Base-by-base conservation (phyloP, 2,797 vertebrate genomes). In the Buphagus erythrorhynchus region DNA sequence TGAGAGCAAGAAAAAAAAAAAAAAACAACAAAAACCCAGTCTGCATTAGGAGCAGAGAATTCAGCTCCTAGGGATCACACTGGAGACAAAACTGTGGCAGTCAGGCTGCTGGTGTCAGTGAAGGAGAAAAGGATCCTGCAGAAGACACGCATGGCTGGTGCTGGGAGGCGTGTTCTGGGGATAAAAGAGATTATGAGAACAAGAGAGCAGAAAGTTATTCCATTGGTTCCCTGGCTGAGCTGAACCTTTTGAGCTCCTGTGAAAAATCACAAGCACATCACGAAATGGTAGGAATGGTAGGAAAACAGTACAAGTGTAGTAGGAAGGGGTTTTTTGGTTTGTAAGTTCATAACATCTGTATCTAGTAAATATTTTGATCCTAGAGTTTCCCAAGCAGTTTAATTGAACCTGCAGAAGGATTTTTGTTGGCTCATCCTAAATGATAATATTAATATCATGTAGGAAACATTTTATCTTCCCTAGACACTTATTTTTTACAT, bases 261-360 rank as follows among this genome's bases (percentile, higher is more conserved):
- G 90, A 91, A 95, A 96, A 93, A 75, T 92, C 86, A 75, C 85
- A 90, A 92, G 81, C 84, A 77, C 54, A 52, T 92, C 68, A 73
- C 61, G 6, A 92, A 93, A 95, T 72, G 82, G 76, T 79, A 72
- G 74, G 76, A 88, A 86, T 68, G 68, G 58, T 65, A 84, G 83
- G 74, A 54, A 75, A 92, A 38, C 59, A 62, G 59, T 76, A 67
- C 59, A 93, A 88, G 20, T 42, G 43, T 86, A 74, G 35, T 86
- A 92, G 52, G 88, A 77, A 92, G 80, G 13, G 6, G 18, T 9
- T 52, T 52, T 65, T 42, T 4, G 0, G 0, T 49, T 73, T 74
- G 31, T 58, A 59, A 62, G 13, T 72, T 75, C 40, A 25, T 75
- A 84, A 81, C 48, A 51, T 94, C 76, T 96, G 69, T n/a, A 54